These are phyloP conservation scores for Lasioglossum baleicum DNA, from an alignment of 1,140 invertebrate genomes.

Conservation along the genomic window DNA sequence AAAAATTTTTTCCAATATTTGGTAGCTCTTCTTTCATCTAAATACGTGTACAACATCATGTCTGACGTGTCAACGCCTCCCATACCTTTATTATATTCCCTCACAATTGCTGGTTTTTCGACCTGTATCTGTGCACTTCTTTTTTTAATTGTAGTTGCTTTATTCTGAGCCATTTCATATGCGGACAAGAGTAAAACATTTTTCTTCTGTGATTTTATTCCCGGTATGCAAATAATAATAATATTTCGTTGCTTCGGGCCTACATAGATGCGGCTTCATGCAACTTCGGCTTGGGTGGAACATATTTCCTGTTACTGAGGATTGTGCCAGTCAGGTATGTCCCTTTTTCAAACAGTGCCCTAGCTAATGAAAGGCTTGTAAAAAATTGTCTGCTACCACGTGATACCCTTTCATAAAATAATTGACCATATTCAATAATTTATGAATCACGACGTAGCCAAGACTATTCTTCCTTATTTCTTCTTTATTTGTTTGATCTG, in stretches of 20 bases:
- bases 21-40: constrained; percentile 60
- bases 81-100: constrained; percentile 39
- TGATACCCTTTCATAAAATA: constrained; percentile 63
- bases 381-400: constrained; percentile 29
- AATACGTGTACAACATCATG: constrained; percentile 56
- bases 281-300: constrained; percentile 33
- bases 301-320: constrained; percentile 42
- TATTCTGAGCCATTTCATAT: constrained; percentile 27
- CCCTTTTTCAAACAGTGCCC: constrained; percentile 27
- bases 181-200: constrained; percentile 47
- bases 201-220: constrained; percentile 47
- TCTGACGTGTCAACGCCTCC: constrained; percentile 48
- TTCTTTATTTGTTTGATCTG: constrained; percentile 29
- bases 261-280: constrained; percentile 42
- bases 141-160: constrained; percentile 28
- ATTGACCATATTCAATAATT: constrained; percentile 60
- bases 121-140: constrained; percentile 26
- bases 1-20: constrained; percentile 63
- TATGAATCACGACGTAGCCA: constrained; percentile 52
- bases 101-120: constrained; percentile 36
- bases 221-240: constrained; percentile 37
- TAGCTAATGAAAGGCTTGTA: constrained; percentile 43
- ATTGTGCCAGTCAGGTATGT: constrained; percentile 50
- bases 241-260: constrained; percentile 18
- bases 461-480: constrained; percentile 60